Evolutionary conservation across 2,888 invertebrate genomes (phyloP).

Genomic region (Tachystola acroxantha): DNA sequence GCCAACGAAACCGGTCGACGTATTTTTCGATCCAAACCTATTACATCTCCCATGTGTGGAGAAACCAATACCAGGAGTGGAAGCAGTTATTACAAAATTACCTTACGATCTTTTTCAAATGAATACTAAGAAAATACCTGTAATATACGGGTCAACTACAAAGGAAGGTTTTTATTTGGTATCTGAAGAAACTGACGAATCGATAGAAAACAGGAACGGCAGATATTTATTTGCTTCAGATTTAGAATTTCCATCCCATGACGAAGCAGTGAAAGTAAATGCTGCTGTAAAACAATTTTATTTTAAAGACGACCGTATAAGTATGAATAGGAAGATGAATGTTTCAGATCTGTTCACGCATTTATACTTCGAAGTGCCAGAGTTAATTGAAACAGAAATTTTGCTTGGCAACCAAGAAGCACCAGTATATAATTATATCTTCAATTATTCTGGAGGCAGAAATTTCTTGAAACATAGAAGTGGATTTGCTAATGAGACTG

Average conservation of each 20-base stretch:
- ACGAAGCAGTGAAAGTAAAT: slow-evolving; percentile 37
- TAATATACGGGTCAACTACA: slow-evolving; percentile 52
- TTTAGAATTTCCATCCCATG: slow-evolving; percentile 43
- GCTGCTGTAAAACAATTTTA: slow-evolving; percentile 54
- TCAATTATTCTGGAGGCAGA: slow-evolving; percentile 53
- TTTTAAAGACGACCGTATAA: slow-evolving; percentile 59
- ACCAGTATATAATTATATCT: slow-evolving; percentile 53
- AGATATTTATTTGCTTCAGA: slow-evolving; percentile 60
- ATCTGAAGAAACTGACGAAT: slow-evolving; percentile 28
- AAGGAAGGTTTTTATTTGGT: slow-evolving; percentile 51
- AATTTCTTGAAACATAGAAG: slow-evolving; percentile 45
- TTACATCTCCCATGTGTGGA: slow-evolving; percentile 61
- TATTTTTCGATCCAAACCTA: slow-evolving; percentile 56
- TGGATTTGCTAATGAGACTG: slow-evolving; percentile 35
- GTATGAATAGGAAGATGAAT: slow-evolving; percentile 46
- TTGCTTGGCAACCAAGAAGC: slow-evolving; percentile 26
- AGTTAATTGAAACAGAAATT: slow-evolving; percentile 45
- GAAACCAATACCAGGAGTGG: slow-evolving; percentile 42
- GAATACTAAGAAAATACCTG: slow-evolving; percentile 35
- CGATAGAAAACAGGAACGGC: slow-evolving; percentile 35
- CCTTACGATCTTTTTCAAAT: slow-evolving; percentile 51
- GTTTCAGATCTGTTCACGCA: slow-evolving; percentile 52
- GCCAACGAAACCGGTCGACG: slow-evolving; percentile 42
- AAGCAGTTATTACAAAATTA: slow-evolving; percentile 49
- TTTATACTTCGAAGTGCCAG: slow-evolving; percentile 60